Percentiles rank a stretch among this genome's conserved stretches.
These are phyloP conservation scores for Polymixis flavicincta DNA, from an alignment of 2,888 invertebrate genomes.

Conservation along the genomic window DNA sequence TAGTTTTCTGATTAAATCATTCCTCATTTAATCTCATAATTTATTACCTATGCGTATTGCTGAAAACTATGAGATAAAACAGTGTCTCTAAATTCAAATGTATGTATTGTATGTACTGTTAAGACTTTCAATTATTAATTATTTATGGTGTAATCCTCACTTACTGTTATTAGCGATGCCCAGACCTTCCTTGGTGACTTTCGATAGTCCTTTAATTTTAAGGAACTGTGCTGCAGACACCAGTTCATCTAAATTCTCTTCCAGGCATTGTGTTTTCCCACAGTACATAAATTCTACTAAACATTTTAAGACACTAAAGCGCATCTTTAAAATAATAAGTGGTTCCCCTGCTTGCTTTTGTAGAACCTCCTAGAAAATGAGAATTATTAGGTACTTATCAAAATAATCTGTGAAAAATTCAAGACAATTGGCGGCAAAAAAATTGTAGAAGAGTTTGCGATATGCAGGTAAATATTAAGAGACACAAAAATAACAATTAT, in stretches of 20 bases:
- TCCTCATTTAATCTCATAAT: too few relatives aligned
- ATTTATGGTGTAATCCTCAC: conserved; percentile 52
- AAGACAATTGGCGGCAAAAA: conserved; percentile 19
- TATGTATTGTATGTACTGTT: neutral
- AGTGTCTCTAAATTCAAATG: neutral
- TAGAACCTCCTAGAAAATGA: conserved; percentile 88
- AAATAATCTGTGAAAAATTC: neutral
- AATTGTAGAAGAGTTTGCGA: neutral
- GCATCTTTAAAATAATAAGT: conserved; percentile 92
- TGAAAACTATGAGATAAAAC: neutral
- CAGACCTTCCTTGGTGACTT: conserved; percentile 89
- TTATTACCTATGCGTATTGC: too few relatives aligned
- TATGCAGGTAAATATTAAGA: neutral
- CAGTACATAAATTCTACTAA: conserved; percentile 95
- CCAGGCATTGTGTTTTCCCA: conserved; percentile 93
- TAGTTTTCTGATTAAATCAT: too few relatives aligned
- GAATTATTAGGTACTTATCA: neutral
- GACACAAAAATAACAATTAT: neutral
- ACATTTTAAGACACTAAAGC: conserved; percentile 93
- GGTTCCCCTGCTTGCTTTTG: conserved; percentile 91
- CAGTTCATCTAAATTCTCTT: conserved; percentile 92
- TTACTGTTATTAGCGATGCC: conserved; percentile 86
- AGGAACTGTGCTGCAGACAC: conserved; percentile 93
- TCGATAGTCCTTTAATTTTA: conserved; percentile 91
- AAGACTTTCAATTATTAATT: neutral